These are phyloP conservation scores for Campylomormyrus tamandua DNA, from an alignment of 2,113 vertebrate species.

Conservation along the genomic window DNA sequence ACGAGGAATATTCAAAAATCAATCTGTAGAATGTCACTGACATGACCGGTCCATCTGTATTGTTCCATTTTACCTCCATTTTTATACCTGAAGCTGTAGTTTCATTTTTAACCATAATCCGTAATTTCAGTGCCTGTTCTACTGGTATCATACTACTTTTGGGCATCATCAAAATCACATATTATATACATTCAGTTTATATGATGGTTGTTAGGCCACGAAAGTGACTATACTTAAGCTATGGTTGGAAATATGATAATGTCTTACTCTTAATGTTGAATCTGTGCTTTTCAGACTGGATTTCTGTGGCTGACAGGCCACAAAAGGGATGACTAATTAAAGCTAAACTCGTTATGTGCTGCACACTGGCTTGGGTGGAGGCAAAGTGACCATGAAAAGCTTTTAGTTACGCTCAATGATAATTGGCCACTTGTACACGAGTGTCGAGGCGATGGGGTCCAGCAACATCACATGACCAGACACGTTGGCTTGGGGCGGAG, in stretches of 20 bases:
- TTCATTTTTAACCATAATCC: background rate
- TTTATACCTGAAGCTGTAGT: background rate
- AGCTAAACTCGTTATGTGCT: background rate
- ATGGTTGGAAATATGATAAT: background rate
- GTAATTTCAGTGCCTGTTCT: background rate
- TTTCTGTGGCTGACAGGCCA: background rate
- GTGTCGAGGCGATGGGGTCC: background rate
- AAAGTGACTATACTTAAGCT: background rate
- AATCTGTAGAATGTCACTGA: background rate
- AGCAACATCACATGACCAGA: background rate
- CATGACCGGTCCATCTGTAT: background rate
- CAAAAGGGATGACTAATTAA: background rate
- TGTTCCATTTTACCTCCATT: background rate
- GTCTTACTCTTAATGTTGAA: background rate
- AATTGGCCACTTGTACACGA: background rate
- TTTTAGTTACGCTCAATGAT: background rate
- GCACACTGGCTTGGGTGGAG: background rate
- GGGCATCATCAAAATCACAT: background rate
- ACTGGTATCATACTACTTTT: background rate
- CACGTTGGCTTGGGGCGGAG: background rate
- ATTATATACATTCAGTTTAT: background rate
- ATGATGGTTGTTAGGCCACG: background rate
- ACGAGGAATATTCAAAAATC: background rate
- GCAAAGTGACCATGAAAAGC: background rate
- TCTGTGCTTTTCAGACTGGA: background rate